These are phyloP conservation scores for Falco punctatus DNA, from an alignment of 2,113 vertebrate species.

Conservation along the genomic window DNA sequence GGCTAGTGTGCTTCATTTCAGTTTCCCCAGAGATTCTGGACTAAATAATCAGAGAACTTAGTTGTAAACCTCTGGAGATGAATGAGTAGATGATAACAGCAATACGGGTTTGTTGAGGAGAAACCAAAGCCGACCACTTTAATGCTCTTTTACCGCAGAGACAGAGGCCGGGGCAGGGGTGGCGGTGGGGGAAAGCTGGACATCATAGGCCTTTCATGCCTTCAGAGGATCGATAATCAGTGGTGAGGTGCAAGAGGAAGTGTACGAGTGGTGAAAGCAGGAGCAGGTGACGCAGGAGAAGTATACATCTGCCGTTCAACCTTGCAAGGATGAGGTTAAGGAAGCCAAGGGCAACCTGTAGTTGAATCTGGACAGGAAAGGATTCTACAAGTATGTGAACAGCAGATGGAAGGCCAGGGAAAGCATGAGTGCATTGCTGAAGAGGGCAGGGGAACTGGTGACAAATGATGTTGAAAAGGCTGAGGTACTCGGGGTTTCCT, in stretches of 20 bases:
- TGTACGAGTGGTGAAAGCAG: background rate
- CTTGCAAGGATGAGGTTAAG: background rate
- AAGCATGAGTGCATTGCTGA: background rate
- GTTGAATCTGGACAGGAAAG: background rate
- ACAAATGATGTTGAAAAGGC: background rate
- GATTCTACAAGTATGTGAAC: background rate
- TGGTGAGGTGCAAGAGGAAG: background rate
- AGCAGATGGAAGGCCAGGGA: background rate
- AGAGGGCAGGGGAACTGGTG: background rate
- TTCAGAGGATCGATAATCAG: background rate
- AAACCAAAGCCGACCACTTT: background rate
- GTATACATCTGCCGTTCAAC: background rate
- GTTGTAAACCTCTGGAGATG: background rate
- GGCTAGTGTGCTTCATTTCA: background rate
- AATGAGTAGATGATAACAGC: background rate
- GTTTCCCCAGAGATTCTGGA: background rate
- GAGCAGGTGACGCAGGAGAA: background rate
- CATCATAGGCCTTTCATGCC: background rate
- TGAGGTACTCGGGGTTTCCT: background rate
- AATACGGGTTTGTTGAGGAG: background rate
- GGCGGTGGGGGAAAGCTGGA: background rate
- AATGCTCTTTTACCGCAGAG: background rate
- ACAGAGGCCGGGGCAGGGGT: accelerated
- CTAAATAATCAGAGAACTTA: background rate
- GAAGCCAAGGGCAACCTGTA: background rate